Evolutionary conservation across 2,797 vertebrate genomes (phyloP).

Genomic region (Sitta carolinensis): DNA sequence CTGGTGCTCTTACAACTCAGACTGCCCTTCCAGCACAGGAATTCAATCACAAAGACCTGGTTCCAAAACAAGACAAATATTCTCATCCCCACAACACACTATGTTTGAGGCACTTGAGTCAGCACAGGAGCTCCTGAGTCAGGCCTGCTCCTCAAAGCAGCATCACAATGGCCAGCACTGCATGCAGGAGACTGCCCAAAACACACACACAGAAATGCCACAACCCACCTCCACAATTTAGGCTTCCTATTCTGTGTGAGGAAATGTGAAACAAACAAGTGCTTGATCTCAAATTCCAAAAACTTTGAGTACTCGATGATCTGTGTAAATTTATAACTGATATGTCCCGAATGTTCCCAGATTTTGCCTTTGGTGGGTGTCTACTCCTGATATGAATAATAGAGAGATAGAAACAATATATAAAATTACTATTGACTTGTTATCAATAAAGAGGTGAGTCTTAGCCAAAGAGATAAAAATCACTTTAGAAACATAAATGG

Average conservation of each 20-base stretch:
- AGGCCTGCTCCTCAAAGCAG: background rate
- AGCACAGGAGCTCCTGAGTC: background rate
- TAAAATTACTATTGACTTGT: background rate
- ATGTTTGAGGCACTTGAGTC: background rate
- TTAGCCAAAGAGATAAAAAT: background rate
- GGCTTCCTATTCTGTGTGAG: background rate
- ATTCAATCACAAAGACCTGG: background rate
- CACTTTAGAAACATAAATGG: background rate
- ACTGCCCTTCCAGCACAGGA: rapidly evolving
- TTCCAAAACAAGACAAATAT: rapidly evolving
- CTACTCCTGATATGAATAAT: background rate
- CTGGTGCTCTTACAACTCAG: background rate
- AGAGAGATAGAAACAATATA: background rate
- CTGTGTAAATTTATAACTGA: rapidly evolving
- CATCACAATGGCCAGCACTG: background rate
- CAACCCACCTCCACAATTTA: rapidly evolving
- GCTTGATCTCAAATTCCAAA: background rate
- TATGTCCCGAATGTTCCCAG: background rate
- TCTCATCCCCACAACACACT: background rate
- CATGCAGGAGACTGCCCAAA: background rate
- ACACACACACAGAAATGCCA: background rate
- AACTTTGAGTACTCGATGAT: background rate
- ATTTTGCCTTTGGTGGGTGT: background rate
- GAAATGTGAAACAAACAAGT: background rate
- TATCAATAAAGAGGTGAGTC: background rate